Conservation (phyloP, 1,140 invertebrate genomes). For the Ceratina japonica region DNA sequence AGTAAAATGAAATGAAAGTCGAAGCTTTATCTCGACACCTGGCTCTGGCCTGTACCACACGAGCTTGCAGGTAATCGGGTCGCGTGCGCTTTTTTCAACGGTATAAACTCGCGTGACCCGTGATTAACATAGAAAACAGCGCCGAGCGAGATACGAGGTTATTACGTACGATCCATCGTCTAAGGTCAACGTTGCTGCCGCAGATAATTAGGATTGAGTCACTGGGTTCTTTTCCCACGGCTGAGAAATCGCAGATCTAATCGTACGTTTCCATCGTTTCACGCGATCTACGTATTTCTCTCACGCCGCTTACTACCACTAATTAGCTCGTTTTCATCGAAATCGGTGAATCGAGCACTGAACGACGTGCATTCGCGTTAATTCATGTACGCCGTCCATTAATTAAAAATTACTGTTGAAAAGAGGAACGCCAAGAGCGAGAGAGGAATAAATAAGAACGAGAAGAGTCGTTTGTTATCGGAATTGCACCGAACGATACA, state of each 20-base stretch:
- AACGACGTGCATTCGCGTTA: too few species aligned
- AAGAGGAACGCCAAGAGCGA: too few species aligned
- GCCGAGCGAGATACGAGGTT: not conserved
- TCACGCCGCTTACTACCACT: not conserved
- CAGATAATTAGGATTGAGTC: slow-evolving; percentile 9
- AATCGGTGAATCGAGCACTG: too few species aligned
- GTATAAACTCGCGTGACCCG: slow-evolving; percentile 15
- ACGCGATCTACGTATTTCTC: slow-evolving; percentile 13
- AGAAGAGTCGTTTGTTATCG: too few species aligned
- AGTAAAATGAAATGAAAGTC: slow-evolving; percentile 15
- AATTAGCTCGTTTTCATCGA: too few species aligned
- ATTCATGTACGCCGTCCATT: too few species aligned
- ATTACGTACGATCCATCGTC: too few species aligned
- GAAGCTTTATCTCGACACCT: not conserved
- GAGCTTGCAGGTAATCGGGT: slow-evolving; percentile 25
- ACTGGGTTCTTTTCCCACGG: slow-evolving; percentile 20
- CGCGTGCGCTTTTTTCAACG: slow-evolving; percentile 22
- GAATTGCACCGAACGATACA: too few species aligned
- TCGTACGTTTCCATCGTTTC: slow-evolving; percentile 19
- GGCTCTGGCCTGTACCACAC: slow-evolving; percentile 15
- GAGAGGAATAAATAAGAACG: too few species aligned
- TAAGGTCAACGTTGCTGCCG: not conserved
- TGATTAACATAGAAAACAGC: slow-evolving; percentile 24
- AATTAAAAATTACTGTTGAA: too few species aligned
- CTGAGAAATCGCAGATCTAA: slow-evolving; percentile 15